These are phyloP conservation scores for Pristionchus japonicus DNA, from an alignment of 2,888 invertebrate genomes.

Conservation along the genomic window DNA sequence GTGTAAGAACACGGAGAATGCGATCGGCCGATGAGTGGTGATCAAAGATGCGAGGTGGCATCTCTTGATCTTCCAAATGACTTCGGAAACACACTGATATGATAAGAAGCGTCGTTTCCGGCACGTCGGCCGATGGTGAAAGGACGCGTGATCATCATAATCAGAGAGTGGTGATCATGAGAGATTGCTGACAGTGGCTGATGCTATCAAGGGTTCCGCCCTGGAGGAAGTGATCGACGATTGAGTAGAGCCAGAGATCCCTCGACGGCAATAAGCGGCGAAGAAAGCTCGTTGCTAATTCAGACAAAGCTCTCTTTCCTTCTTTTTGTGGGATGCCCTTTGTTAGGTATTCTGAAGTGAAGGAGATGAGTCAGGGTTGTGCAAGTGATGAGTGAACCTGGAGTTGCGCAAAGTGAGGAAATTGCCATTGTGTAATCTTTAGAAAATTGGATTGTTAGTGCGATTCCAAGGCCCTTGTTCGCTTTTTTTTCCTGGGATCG, in stretches of 20 bases:
- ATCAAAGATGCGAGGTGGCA: background rate
- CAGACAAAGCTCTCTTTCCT: background rate
- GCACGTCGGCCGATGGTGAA: background rate
- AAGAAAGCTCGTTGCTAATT: background rate
- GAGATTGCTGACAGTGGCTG: background rate
- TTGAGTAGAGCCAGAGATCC: background rate
- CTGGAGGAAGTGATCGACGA: background rate
- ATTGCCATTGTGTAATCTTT: background rate
- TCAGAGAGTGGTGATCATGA: background rate
- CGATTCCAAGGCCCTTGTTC: background rate
- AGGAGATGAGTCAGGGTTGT: background rate
- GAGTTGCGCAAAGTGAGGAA: background rate
- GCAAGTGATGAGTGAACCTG: background rate
- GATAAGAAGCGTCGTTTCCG: slow-evolving; percentile 2
- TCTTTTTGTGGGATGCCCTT: background rate
- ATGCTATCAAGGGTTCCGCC: background rate
- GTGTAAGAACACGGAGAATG: background rate
- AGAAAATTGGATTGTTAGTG: background rate
- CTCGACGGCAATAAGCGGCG: too few species aligned
- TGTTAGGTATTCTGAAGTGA: background rate
- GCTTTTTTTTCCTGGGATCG: background rate
- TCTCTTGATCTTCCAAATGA: background rate
- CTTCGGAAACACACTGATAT: background rate
- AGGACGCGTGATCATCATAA: background rate
- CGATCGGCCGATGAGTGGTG: slow-evolving; percentile 6